A percentile compares a stretch with the other conserved stretches of the same genome.
Evolutionary conservation across 2,113 vertebrate genomes (phyloP).

Genomic region (Gobiocypris rarus): DNA sequence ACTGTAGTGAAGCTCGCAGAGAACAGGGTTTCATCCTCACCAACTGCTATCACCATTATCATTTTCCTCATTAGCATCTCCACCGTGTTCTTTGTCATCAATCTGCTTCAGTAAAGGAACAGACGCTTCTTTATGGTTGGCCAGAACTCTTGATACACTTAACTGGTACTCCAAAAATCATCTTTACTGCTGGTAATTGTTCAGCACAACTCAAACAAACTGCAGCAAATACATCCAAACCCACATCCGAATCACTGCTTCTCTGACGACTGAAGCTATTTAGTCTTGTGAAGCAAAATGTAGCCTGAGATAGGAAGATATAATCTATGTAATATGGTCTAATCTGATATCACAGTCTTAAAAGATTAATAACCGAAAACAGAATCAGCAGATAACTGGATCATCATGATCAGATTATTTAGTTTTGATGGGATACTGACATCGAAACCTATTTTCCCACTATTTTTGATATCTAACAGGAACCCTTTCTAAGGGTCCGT

Average conservation of each 20-base stretch:
- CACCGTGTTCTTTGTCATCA: not conserved
- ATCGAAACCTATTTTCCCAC: not conserved
- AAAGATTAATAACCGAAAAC: conserved; percentile 21
- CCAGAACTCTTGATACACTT: not conserved
- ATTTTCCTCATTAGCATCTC: conserved; percentile 18
- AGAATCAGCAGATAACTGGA: conserved; percentile 6
- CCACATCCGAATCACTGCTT: not conserved
- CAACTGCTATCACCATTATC: not conserved
- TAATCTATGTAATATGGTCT: conserved; percentile 24
- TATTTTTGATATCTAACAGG: not conserved
- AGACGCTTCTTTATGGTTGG: not conserved
- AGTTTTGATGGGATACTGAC: not conserved
- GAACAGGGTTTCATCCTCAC: not conserved
- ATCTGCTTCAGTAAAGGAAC: not conserved
- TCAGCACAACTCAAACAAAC: conserved; percentile 11
- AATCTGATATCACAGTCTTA: conserved; percentile 16
- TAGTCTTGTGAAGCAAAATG: not conserved
- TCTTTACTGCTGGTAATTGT: not conserved
- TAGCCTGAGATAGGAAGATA: not conserved
- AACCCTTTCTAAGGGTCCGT: not conserved
- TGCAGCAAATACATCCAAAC: not conserved
- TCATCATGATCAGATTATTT: not conserved
- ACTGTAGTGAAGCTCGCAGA: no score
- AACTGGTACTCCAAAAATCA: conserved; percentile 19
- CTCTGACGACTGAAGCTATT: conserved; percentile 1